These are phyloP conservation scores for Eremobia ochroleuca DNA, from an alignment of 2,888 invertebrate genomes.

Conservation along the genomic window DNA sequence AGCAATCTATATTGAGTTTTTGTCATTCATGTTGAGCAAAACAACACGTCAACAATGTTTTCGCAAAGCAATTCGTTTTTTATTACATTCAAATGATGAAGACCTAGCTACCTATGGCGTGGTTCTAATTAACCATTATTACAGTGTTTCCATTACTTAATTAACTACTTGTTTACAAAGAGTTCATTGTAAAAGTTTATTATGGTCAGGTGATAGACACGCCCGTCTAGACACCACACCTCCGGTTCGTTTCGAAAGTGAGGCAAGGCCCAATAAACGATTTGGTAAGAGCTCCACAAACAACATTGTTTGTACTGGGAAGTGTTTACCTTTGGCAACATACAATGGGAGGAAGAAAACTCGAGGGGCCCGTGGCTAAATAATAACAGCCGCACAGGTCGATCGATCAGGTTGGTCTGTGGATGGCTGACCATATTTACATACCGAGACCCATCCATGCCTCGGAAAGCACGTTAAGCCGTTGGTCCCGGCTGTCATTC, in stretches of 20 bases:
- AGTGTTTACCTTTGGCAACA: slow-evolving; percentile 2
- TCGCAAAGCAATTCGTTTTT: not conserved
- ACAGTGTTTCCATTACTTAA: slow-evolving; percentile 32
- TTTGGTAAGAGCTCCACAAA: slow-evolving; percentile 28
- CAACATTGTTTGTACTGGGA: slow-evolving; percentile 3
- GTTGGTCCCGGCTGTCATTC: no score
- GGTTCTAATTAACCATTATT: slow-evolving; percentile 25
- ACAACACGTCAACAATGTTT: not conserved
- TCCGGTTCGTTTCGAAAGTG: slow-evolving; percentile 37
- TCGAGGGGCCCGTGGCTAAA: no score
- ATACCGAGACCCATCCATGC: no score
- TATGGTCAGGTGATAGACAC: slow-evolving; percentile 28
- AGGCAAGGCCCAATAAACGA: slow-evolving; percentile 22
- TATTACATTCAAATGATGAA: not conserved
- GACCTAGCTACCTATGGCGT: not conserved
- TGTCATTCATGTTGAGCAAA: not conserved
- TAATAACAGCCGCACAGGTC: no score
- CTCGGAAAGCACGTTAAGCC: no score
- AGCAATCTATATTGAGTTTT: not conserved
- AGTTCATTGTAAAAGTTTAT: slow-evolving; percentile 14
- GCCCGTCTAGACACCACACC: slow-evolving; percentile 42
- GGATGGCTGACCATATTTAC: no score
- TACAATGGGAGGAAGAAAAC: not conserved
- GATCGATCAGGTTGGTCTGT: no score
- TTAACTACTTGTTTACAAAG: slow-evolving; percentile 26